phyloP scores from a whole-genome alignment of 1,140 invertebrate species.

The Helicoverpa armigera region DNA sequence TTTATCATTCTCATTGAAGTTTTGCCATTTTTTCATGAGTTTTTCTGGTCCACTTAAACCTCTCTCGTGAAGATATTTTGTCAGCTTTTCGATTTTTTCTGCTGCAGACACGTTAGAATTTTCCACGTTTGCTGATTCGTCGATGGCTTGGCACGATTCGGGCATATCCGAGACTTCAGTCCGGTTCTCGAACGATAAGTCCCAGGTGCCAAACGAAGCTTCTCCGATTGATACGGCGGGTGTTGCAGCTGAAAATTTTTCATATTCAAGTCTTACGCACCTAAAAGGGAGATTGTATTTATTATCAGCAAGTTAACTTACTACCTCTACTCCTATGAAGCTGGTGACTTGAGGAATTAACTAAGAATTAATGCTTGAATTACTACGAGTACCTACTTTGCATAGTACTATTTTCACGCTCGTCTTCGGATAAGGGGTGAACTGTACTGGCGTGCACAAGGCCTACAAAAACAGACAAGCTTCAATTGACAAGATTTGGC shows the following conservation, averaged over 20 bases:
- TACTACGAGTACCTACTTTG: constrained; percentile 19
- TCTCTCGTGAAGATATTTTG: constrained; percentile 76
- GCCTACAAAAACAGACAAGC: constrained; percentile 18
- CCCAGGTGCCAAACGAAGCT: constrained; percentile 60
- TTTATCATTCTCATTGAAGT: constrained; percentile 56
- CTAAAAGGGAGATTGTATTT: constrained; percentile 60
- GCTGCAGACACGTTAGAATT: constrained; percentile 57
- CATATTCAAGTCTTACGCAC: constrained; percentile 77
- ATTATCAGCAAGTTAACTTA: neutral
- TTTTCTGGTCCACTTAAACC: constrained; percentile 52
- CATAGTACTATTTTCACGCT: neutral
- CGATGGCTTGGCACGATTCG: constrained; percentile 54
- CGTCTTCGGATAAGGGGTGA: constrained; percentile 18
- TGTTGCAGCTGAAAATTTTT: constrained; percentile 80
- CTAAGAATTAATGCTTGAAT: too few species aligned
- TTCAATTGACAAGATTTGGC: neutral
- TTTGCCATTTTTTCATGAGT: constrained; percentile 75
- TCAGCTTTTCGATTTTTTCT: constrained; percentile 84
- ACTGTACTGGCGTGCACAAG: constrained; percentile 3
- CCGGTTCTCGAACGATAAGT: constrained; percentile 69
- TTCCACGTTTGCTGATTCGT: constrained; percentile 66
- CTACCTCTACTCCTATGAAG: neutral
- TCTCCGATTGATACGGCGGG: constrained; percentile 58
- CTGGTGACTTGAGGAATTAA: neutral
- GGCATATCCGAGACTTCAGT: constrained; percentile 68